phyloP scores from a whole-genome alignment of 35 echinoderm and acorn worm genomes.

The Patiria miniata region DNA sequence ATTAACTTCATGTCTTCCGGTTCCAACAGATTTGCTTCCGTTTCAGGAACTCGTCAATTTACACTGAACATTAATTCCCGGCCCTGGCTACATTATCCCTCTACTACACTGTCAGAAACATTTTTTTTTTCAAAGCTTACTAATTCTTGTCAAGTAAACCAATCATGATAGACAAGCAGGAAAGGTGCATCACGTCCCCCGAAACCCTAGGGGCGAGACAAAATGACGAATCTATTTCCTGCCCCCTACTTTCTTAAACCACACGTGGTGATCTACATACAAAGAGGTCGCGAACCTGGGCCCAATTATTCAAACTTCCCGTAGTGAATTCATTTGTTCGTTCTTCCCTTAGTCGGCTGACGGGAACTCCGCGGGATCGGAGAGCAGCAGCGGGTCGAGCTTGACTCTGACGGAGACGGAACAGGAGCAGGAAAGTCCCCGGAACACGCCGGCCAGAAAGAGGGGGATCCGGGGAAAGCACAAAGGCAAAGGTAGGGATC shows the following conservation, averaged over 20 bases:
- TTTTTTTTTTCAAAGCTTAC: too few relatives aligned
- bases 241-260: too few relatives aligned
- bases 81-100: too few relatives aligned
- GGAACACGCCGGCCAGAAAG: constrained; percentile 34
- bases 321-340: neutral
- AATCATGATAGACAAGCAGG: neutral
- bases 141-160: too few relatives aligned
- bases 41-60: too few relatives aligned
- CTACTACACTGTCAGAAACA: too few relatives aligned
- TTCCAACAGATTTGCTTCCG: too few relatives aligned
- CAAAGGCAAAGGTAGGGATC: neutral
- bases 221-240: neutral
- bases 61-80: too few relatives aligned
- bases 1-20: too few relatives aligned
- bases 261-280: too few relatives aligned
- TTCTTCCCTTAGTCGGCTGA: neutral
- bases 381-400: constrained; percentile 71
- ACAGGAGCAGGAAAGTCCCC: constrained; percentile 55
- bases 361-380: constrained; percentile 15
- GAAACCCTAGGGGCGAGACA: neutral
- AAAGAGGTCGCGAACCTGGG: too few relatives aligned
- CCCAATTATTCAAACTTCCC: neutral
- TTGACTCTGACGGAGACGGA: constrained; percentile 74
- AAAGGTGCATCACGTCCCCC: constrained; percentile 1
- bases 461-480: constrained; percentile 31